phyloP scores from a whole-genome alignment of 2,888 invertebrate genomes.

The Chrysina gloriosa region DNA sequence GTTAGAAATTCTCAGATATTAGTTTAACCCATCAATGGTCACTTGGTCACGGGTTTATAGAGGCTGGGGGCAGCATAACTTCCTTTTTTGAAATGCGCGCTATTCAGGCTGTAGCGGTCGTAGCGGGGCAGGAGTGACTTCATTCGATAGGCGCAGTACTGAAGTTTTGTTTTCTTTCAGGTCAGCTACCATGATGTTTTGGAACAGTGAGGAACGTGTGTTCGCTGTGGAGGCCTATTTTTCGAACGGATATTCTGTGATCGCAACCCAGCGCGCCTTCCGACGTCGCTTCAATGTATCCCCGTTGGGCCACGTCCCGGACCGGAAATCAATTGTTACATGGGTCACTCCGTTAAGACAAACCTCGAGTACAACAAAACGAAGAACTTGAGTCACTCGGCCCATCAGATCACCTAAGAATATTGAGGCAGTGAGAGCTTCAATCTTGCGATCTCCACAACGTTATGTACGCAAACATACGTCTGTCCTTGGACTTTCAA shows the following conservation, averaged over 20 bases:
- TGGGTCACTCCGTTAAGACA: no score
- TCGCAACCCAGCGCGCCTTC: not conserved
- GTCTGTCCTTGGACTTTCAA: slow-evolving; percentile 44
- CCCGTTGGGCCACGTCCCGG: no score
- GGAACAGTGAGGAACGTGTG: slow-evolving; percentile 43
- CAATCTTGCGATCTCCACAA: not conserved
- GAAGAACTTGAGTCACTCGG: no score
- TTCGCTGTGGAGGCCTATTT: slow-evolving; percentile 42
- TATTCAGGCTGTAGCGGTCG: not conserved
- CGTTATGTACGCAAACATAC: not conserved
- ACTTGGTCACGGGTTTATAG: no score
- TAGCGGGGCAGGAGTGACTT: not conserved
- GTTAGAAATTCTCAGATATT: no score
- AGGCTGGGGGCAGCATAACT: not conserved
- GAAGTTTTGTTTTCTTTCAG: no score
- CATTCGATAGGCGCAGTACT: not conserved
- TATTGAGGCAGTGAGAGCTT: slow-evolving; percentile 2
- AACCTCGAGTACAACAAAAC: no score
- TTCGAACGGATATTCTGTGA: slow-evolving; percentile 33
- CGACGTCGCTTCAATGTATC: not conserved
- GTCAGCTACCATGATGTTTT: slow-evolving; percentile 40
- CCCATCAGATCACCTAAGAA: no score
- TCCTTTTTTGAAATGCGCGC: not conserved
- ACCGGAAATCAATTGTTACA: no score
- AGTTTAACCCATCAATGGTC: no score